Conservation (phyloP, 2,888 invertebrate species). For the Polydrusus pterygomalis region DNA sequence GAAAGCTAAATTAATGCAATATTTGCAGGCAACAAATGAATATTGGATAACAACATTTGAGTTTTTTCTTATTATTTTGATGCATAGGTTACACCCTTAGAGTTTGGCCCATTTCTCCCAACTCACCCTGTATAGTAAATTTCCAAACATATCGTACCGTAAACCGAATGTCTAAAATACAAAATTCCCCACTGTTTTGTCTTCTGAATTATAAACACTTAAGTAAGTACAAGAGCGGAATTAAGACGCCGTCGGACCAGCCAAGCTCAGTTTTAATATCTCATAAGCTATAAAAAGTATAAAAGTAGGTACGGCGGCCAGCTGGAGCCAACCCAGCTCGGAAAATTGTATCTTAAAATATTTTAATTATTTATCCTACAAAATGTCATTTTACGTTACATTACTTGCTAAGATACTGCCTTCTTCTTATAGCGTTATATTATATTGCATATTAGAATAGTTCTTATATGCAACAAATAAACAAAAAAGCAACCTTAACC, state of each 20-base stretch:
- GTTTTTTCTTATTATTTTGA: too few relatives aligned
- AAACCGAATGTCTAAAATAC: background rate
- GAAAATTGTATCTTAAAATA: constrained; percentile 48
- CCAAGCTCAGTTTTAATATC: constrained; percentile 49
- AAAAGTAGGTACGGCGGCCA: constrained; percentile 42
- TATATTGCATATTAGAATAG: too few relatives aligned
- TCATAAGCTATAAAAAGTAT: constrained; percentile 50
- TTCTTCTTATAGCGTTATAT: too few relatives aligned
- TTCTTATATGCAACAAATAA: too few relatives aligned
- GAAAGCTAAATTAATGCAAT: too few relatives aligned
- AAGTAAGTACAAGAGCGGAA: constrained; percentile 45
- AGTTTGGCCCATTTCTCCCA: too few relatives aligned
- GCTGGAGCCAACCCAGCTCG: constrained; percentile 38
- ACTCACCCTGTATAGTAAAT: too few relatives aligned
- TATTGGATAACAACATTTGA: too few relatives aligned
- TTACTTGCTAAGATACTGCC: background rate
- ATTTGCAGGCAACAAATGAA: too few relatives aligned
- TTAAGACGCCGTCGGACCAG: constrained; percentile 36
- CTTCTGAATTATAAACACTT: constrained; percentile 43
- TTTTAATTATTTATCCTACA: constrained; percentile 41
- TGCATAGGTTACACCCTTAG: too few relatives aligned
- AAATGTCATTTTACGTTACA: constrained; percentile 20
- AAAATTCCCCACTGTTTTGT: constrained; percentile 34
- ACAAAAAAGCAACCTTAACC: too few relatives aligned
- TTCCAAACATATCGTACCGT: background rate